Evolutionary conservation across 2,797 vertebrate species (phyloP), one percentile per base, ranked within the genome.

Genomic region (Erpetoichthys calabaricus): DNA sequence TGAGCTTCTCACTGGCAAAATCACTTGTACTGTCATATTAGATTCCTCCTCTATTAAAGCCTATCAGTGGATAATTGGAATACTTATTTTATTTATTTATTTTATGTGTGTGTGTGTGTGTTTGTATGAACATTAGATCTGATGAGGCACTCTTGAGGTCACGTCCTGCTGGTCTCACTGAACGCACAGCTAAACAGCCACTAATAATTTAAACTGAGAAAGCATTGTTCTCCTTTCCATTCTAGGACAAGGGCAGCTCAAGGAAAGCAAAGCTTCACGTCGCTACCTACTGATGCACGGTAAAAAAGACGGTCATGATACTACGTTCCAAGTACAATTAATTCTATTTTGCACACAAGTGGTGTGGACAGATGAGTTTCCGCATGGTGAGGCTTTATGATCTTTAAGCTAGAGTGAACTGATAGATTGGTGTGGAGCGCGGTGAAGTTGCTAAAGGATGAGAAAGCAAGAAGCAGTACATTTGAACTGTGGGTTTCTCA

Each of bases 121-220:
- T n/a, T n/a, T n/a, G n/a, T 25, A 25, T 25, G 25, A 25, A 25
- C 25, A 25, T 25, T 88, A 85, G 84, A 84, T 87, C 82, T 88
- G 88, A 88, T 88, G 87, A 87, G 80, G 84, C 80, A 84, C 85
- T 75, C 80, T 81, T 79, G 77, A 75, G 90, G 89, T 90, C 87
- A 90, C 84, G 74, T 82, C 86, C 86, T 84, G 80, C 80, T 74
- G 75, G 81, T 80, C 78, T 76, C 71, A 70, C 80, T 80, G 75
- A 76, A 82, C 72, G 82, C 87, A 86, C 89, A 79, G 85, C 78
- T 89, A 85, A 89, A 90, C 87, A 81, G 86, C 85, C 86, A 86
- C 89, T 89, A 90, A 91, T 90, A 87, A 90, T 92, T 91, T 91
- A 83, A 86, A 87, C 88, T 81, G 87, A 74, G 86, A 78, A 86